Evolutionary conservation across 2,113 vertebrate genomes (phyloP), one percentile per base, ranked within the genome.

Genomic region (Chlamydotis undulata): DNA sequence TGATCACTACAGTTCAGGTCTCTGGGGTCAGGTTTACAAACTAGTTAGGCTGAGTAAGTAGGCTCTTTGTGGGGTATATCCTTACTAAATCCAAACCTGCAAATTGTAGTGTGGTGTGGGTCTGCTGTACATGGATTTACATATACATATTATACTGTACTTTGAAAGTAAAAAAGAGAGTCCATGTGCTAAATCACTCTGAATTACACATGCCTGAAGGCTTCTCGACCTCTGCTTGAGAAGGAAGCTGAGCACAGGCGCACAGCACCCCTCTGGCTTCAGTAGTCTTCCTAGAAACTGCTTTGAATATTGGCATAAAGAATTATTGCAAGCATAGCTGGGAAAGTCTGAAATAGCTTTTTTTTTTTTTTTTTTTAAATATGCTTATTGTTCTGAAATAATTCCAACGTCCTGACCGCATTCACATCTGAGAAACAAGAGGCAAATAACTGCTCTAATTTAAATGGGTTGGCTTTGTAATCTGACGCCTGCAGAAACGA

Each of bases 341-440:
- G 83, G 94, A 91, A 94, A 90, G 80, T 68, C 80, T 89, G 83
- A 93, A 93, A 90, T 61, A 10, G 41, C 41, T 43, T 43, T 43
- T 43, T 31, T 35, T 39, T 43, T 31, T 35, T 39, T 43, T 12
- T 64, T 11, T 55, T 25, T 1, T 41, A 14, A 2, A 56, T 33
- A 55, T 35, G 26, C 91, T 95, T 94, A 87, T 92, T 96, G 77
- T 89, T 82, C 83, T 96, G 95, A 93, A 97, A 87, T 80, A 79
- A 79, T 91, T 94, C 95, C 94, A 94, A 74, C 70, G 45, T 76
- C 74, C 95, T 31, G 83, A 94, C 89, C 74, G 0, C 95, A 80
- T 85, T 91, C 65, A 5, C 3, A 16, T 95, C 92, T 87, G 77
- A 90, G 92, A 80, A 84, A 73, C 82, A 73, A 89, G 74, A 95